These are phyloP conservation scores for Psittacus erithacus DNA, from an alignment of 2,113 vertebrate genomes.

Conservation along the genomic window DNA sequence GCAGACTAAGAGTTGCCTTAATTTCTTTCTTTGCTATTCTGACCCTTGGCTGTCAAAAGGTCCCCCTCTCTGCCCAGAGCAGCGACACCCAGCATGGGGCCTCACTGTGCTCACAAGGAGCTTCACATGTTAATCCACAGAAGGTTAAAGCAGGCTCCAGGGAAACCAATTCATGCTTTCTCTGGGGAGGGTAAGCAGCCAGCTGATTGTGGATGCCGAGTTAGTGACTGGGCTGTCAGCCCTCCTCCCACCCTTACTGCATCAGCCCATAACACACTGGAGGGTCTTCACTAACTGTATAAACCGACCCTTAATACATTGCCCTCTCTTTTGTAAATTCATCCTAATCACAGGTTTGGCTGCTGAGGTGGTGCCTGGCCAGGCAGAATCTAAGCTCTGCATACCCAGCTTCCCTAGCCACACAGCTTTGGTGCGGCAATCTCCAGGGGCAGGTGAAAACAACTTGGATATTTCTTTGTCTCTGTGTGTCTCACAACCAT, in stretches of 20 bases:
- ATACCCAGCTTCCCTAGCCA: neutral
- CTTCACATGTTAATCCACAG: neutral
- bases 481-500: neutral
- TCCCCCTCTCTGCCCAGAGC: rapidly evolving
- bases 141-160: neutral
- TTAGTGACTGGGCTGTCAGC: neutral
- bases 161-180: neutral
- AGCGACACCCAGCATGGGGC: neutral
- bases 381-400: rapidly evolving
- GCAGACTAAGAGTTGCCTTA: neutral
- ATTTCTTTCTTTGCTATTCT: neutral
- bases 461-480: neutral
- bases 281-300: rapidly evolving
- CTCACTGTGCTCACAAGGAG: neutral
- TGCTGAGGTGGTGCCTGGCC: neutral
- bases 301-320: neutral
- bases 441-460: neutral
- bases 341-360: neutral
- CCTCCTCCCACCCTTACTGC: neutral
- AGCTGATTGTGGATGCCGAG: rapidly evolving
- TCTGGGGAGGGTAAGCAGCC: neutral
- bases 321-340: neutral
- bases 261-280: rapidly evolving
- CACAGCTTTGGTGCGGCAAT: neutral
- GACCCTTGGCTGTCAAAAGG: neutral